Evolutionary conservation across 2,888 invertebrate genomes (phyloP).

Genomic region (Drosophila quinaria): DNA sequence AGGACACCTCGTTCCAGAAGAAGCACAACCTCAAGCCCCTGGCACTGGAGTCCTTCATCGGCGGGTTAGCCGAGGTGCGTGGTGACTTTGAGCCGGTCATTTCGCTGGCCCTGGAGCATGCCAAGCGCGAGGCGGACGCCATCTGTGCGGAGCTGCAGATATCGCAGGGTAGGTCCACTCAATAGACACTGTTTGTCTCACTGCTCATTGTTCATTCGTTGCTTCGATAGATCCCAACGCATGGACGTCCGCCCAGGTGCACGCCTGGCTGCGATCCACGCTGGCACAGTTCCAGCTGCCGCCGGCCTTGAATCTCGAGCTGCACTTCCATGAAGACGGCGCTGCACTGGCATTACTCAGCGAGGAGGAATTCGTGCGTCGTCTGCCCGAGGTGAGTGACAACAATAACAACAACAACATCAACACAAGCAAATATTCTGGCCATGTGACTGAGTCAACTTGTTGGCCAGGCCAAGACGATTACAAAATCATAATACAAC

Average conservation of each 20-base stretch:
- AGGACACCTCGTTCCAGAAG: slow-evolving; percentile 94
- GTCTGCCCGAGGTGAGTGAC: slow-evolving; percentile 91
- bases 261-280: slow-evolving; percentile 96
- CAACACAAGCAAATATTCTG: slow-evolving; percentile 4
- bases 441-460: slow-evolving; percentile 51
- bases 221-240: slow-evolving; percentile 90
- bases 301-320: slow-evolving; percentile 90
- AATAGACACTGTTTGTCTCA: not conserved
- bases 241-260: slow-evolving; percentile 94
- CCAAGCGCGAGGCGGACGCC: slow-evolving; percentile 93
- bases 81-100: slow-evolving; percentile 94
- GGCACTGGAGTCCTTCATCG: slow-evolving; percentile 89
- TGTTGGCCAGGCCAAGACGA: slow-evolving; percentile 21
- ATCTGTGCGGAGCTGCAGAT: slow-evolving; percentile 94
- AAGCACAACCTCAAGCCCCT: slow-evolving; percentile 93
- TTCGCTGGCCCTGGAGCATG: slow-evolving; percentile 94
- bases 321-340: slow-evolving; percentile 93
- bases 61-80: slow-evolving; percentile 87
- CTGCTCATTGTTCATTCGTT: not conserved
- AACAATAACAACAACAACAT: not conserved
- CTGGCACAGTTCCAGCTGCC: slow-evolving; percentile 92
- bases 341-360: slow-evolving; percentile 90
- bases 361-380: slow-evolving; percentile 94
- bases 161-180: slow-evolving; percentile 91
- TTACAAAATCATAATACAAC: slow-evolving; percentile 67